Conservation (phyloP, 2,888 invertebrate genomes). For the Leucophenga maculata region DNA sequence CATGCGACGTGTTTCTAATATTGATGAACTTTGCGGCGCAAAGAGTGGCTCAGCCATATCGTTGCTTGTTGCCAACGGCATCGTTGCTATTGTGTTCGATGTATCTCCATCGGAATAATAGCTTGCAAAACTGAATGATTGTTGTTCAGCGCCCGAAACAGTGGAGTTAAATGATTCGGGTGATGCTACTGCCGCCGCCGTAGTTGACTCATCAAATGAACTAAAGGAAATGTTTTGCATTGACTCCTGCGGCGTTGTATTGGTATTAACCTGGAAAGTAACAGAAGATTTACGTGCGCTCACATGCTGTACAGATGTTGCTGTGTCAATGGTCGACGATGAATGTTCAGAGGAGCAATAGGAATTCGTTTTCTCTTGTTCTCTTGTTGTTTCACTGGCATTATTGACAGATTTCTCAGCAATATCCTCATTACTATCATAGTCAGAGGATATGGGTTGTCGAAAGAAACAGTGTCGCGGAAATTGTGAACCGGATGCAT, state of each 20-base stretch:
- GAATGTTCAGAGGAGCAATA: slow-evolving; percentile 64
- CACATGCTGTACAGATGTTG: slow-evolving; percentile 15
- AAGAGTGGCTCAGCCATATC: slow-evolving; percentile 43
- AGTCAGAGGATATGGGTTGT: slow-evolving; percentile 53
- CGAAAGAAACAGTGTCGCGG: slow-evolving; percentile 70
- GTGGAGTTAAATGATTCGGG: slow-evolving; percentile 8
- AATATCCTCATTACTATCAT: slow-evolving; percentile 34
- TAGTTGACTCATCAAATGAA: background rate
- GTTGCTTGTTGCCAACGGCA: slow-evolving; percentile 21
- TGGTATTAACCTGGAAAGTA: slow-evolving; percentile 64
- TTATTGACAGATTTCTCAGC: slow-evolving; percentile 30
- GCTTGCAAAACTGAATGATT: slow-evolving; percentile 62
- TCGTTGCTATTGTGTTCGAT: slow-evolving; percentile 23
- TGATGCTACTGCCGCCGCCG: slow-evolving; percentile 13
- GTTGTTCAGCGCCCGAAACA: slow-evolving; percentile 22
- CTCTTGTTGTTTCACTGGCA: slow-evolving; percentile 28
- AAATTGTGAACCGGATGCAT: slow-evolving; percentile 71
- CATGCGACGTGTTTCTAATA: slow-evolving; percentile 64
- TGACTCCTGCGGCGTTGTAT: slow-evolving; percentile 34
- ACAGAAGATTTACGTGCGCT: slow-evolving; percentile 70
- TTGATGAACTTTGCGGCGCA: slow-evolving; percentile 36
- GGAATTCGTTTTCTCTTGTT: slow-evolving; percentile 35
- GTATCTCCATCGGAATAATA: slow-evolving; percentile 46
- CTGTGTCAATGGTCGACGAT: slow-evolving; percentile 48
- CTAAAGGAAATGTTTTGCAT: slow-evolving; percentile 16